Conservation (phyloP, 2,888 invertebrate species). For the Lacanobia wlatinum region DNA sequence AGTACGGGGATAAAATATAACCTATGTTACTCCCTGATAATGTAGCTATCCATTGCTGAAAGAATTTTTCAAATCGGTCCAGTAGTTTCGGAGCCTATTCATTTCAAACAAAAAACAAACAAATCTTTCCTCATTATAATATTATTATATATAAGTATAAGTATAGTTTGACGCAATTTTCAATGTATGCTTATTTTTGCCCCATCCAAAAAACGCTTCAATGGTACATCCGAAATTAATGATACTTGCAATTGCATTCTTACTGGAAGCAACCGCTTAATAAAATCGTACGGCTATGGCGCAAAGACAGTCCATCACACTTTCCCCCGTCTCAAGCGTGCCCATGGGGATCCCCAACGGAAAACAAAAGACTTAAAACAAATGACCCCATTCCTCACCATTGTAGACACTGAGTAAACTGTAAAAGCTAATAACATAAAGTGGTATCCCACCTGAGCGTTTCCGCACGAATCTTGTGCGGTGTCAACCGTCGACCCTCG, state of each 20-base stretch:
- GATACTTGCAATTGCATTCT: background rate
- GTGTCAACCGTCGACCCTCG: slow-evolving; percentile 46
- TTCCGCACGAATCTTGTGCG: slow-evolving; percentile 20
- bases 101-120: too few species aligned
- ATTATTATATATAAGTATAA: too few species aligned
- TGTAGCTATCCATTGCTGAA: too few species aligned
- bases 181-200: too few species aligned
- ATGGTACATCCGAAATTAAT: background rate
- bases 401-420: slow-evolving; percentile 41
- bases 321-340: background rate
- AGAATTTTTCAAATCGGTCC: too few species aligned
- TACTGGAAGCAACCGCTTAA: background rate
- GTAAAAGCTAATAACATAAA: slow-evolving; percentile 38
- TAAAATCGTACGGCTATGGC: background rate
- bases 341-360: background rate
- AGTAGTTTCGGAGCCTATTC: too few species aligned
- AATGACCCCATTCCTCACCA: slow-evolving; percentile 21
- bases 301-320: background rate
- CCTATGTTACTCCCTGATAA: too few species aligned
- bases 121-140: too few species aligned
- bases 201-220: too few species aligned
- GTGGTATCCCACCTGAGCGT: slow-evolving; percentile 15
- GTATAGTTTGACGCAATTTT: too few species aligned
- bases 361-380: slow-evolving; percentile 27
- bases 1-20: too few species aligned